Evolutionary conservation across 2,113 vertebrate species (phyloP).

Genomic region (Ia io): DNA sequence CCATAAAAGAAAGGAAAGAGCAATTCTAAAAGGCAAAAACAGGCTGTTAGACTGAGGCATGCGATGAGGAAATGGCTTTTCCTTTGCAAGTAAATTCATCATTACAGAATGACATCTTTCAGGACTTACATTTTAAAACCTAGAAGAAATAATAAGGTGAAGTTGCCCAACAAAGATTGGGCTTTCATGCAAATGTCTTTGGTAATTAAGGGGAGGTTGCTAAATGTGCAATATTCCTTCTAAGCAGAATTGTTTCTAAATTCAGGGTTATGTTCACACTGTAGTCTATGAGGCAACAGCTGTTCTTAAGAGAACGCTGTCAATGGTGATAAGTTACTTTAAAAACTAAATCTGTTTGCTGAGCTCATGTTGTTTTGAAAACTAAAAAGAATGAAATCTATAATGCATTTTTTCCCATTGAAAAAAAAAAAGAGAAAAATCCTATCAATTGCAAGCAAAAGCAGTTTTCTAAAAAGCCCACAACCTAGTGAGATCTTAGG

Average conservation of each 20-base stretch:
- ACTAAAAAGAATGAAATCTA: constrained; percentile 70
- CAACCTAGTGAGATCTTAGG: constrained; percentile 54
- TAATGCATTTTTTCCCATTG: constrained; percentile 61
- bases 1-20: constrained; percentile 47
- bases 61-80: background rate
- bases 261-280: constrained; percentile 65
- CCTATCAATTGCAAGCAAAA: constrained; percentile 69
- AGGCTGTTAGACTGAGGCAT: constrained; percentile 39
- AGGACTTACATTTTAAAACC: constrained; percentile 52
- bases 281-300: constrained; percentile 68
- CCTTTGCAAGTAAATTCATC: constrained; percentile 52
- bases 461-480: constrained; percentile 66
- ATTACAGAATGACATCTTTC: constrained; percentile 62
- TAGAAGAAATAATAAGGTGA: constrained; percentile 56
- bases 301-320: constrained; percentile 72
- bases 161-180: constrained; percentile 67
- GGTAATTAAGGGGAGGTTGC: constrained; percentile 66
- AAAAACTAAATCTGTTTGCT: constrained; percentile 77
- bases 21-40: constrained; percentile 45
- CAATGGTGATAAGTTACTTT: constrained; percentile 75
- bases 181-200: constrained; percentile 71
- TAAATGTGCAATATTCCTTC: constrained; percentile 59
- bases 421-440: constrained; percentile 48
- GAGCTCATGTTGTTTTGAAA: constrained; percentile 76
- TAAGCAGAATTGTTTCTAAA: constrained; percentile 70